Percentiles rank a stretch among this genome's conserved stretches.
Conservation (phyloP, 2,797 vertebrate genomes). For the Sciurus carolinensis region DNA sequence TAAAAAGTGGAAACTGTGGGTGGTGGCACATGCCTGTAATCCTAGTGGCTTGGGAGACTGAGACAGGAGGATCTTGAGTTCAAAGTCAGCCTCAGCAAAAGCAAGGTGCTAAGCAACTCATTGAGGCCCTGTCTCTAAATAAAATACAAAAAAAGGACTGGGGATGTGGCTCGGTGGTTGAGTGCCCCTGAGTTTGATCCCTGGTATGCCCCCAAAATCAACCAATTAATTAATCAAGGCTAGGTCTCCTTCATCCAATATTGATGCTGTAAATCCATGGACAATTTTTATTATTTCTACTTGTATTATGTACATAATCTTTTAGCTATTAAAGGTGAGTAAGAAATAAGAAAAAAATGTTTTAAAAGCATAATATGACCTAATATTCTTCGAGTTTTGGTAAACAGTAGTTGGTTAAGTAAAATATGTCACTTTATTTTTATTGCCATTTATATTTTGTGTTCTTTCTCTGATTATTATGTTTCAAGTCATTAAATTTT, state of each 20-base stretch:
- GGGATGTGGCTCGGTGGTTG: too few relatives aligned
- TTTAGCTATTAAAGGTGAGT: not conserved
- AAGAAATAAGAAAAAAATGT: not conserved
- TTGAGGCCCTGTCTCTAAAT: too few relatives aligned
- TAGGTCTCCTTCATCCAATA: not conserved
- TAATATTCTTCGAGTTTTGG: not conserved
- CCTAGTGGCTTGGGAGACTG: too few relatives aligned
- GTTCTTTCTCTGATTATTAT: not conserved
- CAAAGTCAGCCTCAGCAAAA: too few relatives aligned
- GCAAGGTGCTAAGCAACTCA: too few relatives aligned
- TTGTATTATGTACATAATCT: not conserved
- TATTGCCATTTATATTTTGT: not conserved
- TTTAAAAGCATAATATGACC: not conserved
- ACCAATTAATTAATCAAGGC: not conserved
- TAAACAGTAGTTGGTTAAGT: not conserved
- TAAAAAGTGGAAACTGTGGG: too few relatives aligned
- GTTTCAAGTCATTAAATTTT: not conserved
- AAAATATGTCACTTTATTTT: not conserved
- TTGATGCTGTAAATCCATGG: not conserved
- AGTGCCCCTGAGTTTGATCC: too few relatives aligned
- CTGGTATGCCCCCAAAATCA: too few relatives aligned
- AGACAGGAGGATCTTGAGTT: too few relatives aligned
- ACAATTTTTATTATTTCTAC: not conserved
- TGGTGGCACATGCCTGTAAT: too few relatives aligned
- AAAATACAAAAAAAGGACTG: too few relatives aligned